These are phyloP conservation scores for Leucoma salicis DNA, from an alignment of 2,888 invertebrate species.

Conservation along the genomic window DNA sequence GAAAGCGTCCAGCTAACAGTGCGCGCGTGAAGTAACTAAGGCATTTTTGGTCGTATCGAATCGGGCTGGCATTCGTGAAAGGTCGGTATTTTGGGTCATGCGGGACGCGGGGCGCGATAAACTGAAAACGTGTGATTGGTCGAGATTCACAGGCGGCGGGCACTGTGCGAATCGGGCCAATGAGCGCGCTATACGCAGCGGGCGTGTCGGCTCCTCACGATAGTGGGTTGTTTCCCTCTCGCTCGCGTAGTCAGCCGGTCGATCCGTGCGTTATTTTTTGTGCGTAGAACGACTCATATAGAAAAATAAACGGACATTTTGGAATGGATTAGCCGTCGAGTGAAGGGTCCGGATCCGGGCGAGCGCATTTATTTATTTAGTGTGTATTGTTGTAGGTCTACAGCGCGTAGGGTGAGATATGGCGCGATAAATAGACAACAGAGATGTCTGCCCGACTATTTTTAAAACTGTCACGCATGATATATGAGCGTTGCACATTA, in stretches of 20 bases:
- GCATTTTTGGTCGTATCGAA: conserved; percentile 79
- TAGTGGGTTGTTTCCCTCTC: conserved; percentile 53
- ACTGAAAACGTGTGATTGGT: conserved; percentile 53
- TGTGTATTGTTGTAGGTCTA: conserved; percentile 48
- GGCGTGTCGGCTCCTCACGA: conserved; percentile 59
- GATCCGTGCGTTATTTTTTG: conserved; percentile 68
- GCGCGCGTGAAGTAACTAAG: conserved; percentile 80
- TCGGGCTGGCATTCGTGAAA: conserved; percentile 78
- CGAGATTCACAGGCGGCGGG: conserved; percentile 62
- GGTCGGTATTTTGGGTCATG: conserved; percentile 70
- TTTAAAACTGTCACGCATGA: conserved; percentile 46
- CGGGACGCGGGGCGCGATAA: conserved; percentile 64
- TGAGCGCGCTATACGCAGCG: conserved; percentile 51
- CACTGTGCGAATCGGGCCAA: conserved; percentile 58
- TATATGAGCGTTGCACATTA: conserved; percentile 23
- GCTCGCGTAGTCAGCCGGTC: conserved; percentile 55
- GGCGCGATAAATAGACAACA: conserved; percentile 71
- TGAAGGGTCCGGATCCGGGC: conserved; percentile 75
- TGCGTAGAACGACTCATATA: conserved; percentile 63
- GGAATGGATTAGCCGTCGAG: conserved; percentile 59
- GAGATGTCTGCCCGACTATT: conserved; percentile 41
- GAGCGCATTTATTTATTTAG: conserved; percentile 71
- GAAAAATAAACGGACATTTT: conserved; percentile 82
- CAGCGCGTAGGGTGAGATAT: conserved; percentile 59
- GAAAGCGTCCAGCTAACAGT: conserved; percentile 68